A percentile compares a stretch with the other conserved stretches of the same genome.
phyloP scores from a whole-genome alignment of 64 coral and sea anemone genomes.

The Pachyseris speciosa region DNA sequence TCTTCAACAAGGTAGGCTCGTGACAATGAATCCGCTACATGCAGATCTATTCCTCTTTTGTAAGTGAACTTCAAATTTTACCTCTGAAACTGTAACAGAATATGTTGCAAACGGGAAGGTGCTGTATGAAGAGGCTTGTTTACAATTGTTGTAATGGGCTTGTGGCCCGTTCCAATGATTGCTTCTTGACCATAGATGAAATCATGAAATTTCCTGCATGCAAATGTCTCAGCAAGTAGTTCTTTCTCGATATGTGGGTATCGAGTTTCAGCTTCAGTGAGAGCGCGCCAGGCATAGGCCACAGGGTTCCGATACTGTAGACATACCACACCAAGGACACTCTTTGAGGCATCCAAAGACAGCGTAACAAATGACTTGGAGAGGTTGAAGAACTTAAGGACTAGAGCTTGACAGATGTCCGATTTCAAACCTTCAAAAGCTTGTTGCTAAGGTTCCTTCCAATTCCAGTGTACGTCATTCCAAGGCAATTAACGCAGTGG shows the following conservation, averaged over 20 bases:
- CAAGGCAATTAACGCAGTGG: background rate
- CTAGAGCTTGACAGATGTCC: background rate
- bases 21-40: background rate
- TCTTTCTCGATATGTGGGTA: too few species aligned
- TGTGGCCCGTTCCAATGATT: too few species aligned
- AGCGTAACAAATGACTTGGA: background rate
- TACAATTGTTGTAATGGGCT: too few species aligned
- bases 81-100: too few species aligned
- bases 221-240: too few species aligned
- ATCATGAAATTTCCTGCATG: too few species aligned
- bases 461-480: too few species aligned
- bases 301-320: background rate
- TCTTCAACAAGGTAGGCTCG: background rate
- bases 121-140: too few species aligned
- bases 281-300: too few species aligned
- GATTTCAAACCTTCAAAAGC: background rate
- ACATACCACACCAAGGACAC: conserved; percentile 3
- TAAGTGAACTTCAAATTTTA: background rate
- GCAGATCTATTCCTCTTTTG: background rate
- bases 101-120: too few species aligned
- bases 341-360: background rate
- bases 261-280: too few species aligned
- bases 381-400: conserved; percentile 3
- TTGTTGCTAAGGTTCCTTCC: conserved; percentile 11
- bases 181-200: too few species aligned